These are phyloP conservation scores for Parascotia fuliginaria DNA, from an alignment of 2,888 invertebrate genomes.

Conservation along the genomic window DNA sequence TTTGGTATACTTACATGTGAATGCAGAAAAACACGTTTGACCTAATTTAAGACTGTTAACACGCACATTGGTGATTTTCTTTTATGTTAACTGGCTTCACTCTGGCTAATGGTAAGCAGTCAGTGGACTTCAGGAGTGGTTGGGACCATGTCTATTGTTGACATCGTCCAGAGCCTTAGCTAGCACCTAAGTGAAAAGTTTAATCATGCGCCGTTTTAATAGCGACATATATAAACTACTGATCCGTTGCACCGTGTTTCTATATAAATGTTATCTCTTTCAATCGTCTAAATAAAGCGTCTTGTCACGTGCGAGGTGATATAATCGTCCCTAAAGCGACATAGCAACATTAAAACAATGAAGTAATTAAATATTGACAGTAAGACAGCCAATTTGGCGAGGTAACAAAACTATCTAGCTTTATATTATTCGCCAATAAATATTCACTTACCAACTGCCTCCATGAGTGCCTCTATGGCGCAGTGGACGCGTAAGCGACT, in stretches of 20 bases:
- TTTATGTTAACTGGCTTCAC: too few species aligned
- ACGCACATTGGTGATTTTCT: too few species aligned
- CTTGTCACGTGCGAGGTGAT: not conserved
- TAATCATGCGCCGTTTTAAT: not conserved
- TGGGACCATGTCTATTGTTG: too few species aligned
- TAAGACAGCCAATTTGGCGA: conserved; percentile 13
- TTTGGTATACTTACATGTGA: too few species aligned
- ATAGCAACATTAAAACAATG: conserved; percentile 1
- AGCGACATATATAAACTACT: too few species aligned
- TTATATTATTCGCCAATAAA: conserved; percentile 10
- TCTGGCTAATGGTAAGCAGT: too few species aligned
- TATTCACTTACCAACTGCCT: conserved; percentile 11
- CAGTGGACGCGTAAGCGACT: too few species aligned
- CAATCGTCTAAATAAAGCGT: not conserved
- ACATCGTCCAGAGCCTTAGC: too few species aligned
- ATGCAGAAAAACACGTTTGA: not conserved
- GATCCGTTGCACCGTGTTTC: too few species aligned
- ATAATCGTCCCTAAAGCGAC: conserved; percentile 1
- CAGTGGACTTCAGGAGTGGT: too few species aligned
- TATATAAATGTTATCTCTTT: not conserved
- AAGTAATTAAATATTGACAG: conserved; percentile 1
- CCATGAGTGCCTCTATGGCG: too few species aligned
- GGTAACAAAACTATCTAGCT: conserved; percentile 19
- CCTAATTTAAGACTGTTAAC: not conserved
- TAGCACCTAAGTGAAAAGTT: not conserved